A percentile compares a stretch with the other conserved stretches of the same genome.
Conservation (phyloP, 2,888 invertebrate species). For the Drosophila nigricruria region DNA sequence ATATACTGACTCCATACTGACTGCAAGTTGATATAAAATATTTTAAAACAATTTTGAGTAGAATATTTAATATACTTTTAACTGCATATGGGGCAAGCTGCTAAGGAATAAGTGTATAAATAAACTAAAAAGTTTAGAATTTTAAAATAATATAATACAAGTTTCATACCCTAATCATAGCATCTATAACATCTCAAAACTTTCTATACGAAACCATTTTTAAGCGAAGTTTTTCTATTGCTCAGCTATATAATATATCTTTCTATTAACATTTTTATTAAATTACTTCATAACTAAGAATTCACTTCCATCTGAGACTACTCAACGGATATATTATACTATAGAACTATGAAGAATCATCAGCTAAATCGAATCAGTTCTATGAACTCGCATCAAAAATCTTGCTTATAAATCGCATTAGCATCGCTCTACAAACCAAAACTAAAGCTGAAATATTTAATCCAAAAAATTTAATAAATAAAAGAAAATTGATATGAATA, state of each 20-base stretch:
- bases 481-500: neutral
- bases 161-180: no score
- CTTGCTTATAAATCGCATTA: neutral
- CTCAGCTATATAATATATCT: no score
- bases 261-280: no score
- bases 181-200: no score
- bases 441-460: neutral
- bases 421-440: neutral
- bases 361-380: neutral
- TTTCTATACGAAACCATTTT: no score
- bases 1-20: neutral
- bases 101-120: no score
- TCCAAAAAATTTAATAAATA: neutral
- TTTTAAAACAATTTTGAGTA: neutral
- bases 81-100: neutral
- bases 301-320: no score
- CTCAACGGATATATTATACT: neutral
- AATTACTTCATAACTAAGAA: no score
- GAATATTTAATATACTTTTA: neutral
- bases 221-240: no score
- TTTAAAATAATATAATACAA: no score
- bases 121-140: no score
- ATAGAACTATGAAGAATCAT: neutral
- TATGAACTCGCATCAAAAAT: neutral
- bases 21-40: neutral